Evolutionary conservation across 1,140 invertebrate species (phyloP), one percentile per base, ranked within the genome.

Genomic region (Habropoda laboriosa): DNA sequence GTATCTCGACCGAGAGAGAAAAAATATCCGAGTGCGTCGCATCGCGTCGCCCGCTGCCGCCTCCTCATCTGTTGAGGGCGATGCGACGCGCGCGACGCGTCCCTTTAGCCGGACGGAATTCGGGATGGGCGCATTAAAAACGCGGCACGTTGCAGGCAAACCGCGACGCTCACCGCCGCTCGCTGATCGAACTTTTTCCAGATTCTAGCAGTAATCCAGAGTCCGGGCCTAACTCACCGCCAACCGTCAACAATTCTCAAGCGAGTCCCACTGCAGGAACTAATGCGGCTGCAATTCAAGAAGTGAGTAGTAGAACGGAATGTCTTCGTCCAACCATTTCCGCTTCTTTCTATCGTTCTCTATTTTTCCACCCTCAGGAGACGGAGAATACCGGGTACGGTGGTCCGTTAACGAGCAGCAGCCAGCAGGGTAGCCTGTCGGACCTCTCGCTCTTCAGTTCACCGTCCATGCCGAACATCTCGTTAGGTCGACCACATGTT

Each of bases 391-490:
- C 93, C 55, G 90, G 92, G n/a, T 95, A 95, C 88, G 93, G 93
- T 4, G 93, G 93, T 40, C 90, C 93, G 58, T 84, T 94, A 57
- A 93, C 91, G 40, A 94, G 92, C 67, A 92, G 91, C 82, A 94
- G 93, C 86, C 94, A 94, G 63, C 94, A 95, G 83, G 94, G 94
- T 81, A 93, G 93, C 91, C 94, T 94, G 53, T 94, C 94, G 40
- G 96, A 96, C 92, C 91, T 95, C 21, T 96, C 96, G 42, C 93
- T 99, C 18, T 99, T 99, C 93, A 98, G 97, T 86, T 98, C 97
- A 86, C 98, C 98, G 49, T 99, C 98, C 85, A 96, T 99, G 96
- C 98, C 98, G 79, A 99, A 99, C 93, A 99, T 99, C 87, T 98
- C 98, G 51, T 93, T 99, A 78, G 98, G 97, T 51, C 94, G 97